These are phyloP conservation scores for Synanthedon formicaeformis DNA, from an alignment of 2,888 invertebrate species.

Conservation along the genomic window DNA sequence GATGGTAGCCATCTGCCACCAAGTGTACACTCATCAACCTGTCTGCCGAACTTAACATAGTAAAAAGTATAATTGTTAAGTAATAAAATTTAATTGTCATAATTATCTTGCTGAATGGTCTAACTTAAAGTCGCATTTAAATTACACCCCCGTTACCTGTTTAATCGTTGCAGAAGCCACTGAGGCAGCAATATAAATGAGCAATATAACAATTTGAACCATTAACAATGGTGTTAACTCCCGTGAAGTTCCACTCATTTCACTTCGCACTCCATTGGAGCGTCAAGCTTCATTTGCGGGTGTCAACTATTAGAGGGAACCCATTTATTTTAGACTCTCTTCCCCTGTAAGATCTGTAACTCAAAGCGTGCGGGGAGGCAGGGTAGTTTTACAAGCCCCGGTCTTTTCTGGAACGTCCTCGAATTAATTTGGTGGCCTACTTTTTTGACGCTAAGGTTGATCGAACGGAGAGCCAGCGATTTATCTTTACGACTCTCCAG, in stretches of 20 bases:
- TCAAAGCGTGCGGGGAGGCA: not conserved
- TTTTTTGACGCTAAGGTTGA: slow-evolving; percentile 26
- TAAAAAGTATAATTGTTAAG: too few species aligned
- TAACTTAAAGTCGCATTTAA: not conserved
- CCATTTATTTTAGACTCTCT: not conserved
- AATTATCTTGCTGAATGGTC: not conserved
- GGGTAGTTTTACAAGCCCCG: not conserved
- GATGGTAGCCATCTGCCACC: too few species aligned
- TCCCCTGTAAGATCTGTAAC: not conserved
- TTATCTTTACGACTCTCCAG: not conserved
- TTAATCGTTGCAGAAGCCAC: not conserved
- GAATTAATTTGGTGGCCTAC: slow-evolving; percentile 34
- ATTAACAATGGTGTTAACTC: slow-evolving; percentile 1
- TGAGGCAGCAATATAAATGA: not conserved
- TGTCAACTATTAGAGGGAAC: slow-evolving; percentile 8
- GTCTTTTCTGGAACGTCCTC: slow-evolving; percentile 15
- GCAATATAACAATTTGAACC: not conserved
- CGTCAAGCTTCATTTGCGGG: slow-evolving; percentile 32
- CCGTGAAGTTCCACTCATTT: slow-evolving; percentile 23
- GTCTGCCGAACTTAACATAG: too few species aligned
- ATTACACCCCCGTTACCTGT: not conserved
- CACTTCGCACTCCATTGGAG: slow-evolving; percentile 32
- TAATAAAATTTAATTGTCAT: not conserved
- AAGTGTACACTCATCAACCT: too few species aligned
- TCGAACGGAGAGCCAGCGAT: not conserved